Percentiles rank a stretch among this genome's conserved stretches.
These are phyloP conservation scores for Ceraclea dissimilis DNA, from an alignment of 2,888 invertebrate genomes.

Conservation along the genomic window DNA sequence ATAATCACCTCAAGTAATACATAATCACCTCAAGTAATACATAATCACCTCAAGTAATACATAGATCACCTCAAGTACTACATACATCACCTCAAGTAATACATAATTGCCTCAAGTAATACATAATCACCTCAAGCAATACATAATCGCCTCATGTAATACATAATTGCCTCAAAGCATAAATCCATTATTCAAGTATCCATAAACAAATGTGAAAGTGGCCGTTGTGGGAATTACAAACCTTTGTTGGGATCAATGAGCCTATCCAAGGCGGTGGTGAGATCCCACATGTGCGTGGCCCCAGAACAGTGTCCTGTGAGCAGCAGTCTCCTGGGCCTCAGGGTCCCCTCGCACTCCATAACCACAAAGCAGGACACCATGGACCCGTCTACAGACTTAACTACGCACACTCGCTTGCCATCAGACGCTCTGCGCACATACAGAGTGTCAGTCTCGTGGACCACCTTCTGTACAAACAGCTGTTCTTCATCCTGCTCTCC, in stretches of 20 bases:
- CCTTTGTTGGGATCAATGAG: constrained; percentile 34
- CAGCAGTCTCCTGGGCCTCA: constrained; percentile 80
- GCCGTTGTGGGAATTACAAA: background rate
- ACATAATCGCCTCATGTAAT: too few species aligned
- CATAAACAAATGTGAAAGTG: too few species aligned
- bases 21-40: too few species aligned
- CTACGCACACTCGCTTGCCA: constrained; percentile 91
- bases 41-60: too few species aligned
- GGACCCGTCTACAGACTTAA: constrained; percentile 89
- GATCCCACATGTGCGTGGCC: constrained; percentile 96
- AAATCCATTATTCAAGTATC: too few species aligned
- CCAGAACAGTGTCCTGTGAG: constrained; percentile 91
- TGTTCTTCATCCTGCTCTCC: constrained; percentile 98
- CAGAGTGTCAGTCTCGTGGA: constrained; percentile 92
- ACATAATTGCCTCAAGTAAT: too few species aligned
- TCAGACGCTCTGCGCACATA: constrained; percentile 93
- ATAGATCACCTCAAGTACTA: too few species aligned
- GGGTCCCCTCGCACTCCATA: constrained; percentile 95
- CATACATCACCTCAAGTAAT: too few species aligned
- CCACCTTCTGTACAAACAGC: constrained; percentile 95
- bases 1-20: too few species aligned
- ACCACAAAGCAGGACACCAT: constrained; percentile 93
- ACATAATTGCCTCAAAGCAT: too few species aligned
- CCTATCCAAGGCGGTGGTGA: constrained; percentile 88
- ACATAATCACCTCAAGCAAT: too few species aligned